Percentiles rank a stretch among this genome's conserved stretches.
Conservation (phyloP, 2,888 invertebrate genomes). For the Metallyticus violacea region DNA sequence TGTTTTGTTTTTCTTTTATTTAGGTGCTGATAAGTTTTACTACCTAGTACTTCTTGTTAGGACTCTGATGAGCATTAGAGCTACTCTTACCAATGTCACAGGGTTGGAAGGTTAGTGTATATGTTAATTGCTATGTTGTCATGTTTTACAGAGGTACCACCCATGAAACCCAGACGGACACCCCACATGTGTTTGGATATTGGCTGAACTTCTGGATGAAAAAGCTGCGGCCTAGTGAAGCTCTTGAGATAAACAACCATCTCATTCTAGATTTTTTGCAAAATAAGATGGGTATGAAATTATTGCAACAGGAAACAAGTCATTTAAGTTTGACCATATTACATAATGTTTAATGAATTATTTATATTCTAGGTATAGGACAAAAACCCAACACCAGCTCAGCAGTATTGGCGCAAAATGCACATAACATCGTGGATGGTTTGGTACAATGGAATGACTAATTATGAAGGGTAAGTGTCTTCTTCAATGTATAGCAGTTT, state of each 20-base stretch:
- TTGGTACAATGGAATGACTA: neutral
- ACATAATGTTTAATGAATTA: neutral
- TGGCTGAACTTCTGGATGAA: slow-evolving; percentile 53
- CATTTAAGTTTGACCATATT: neutral
- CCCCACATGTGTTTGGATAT: slow-evolving; percentile 47
- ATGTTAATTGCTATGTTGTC: no score
- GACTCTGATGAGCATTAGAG: no score
- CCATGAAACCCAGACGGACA: slow-evolving; percentile 51
- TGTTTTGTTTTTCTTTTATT: no score
- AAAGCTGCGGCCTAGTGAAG: slow-evolving; percentile 46
- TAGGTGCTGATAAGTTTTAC: no score
- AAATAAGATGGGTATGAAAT: slow-evolving; percentile 40
- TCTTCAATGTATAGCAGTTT: no score
- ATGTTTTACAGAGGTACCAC: slow-evolving; percentile 42
- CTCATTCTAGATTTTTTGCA: slow-evolving; percentile 47
- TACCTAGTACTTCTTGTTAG: no score
- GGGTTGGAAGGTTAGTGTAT: no score
- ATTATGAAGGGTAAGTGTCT: neutral
- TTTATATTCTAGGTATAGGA: neutral
- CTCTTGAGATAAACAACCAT: slow-evolving; percentile 47
- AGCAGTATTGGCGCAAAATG: neutral
- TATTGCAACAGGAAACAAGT: neutral
- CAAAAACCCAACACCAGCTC: neutral
- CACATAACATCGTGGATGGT: neutral
- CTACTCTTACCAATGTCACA: no score